Evolutionary conservation across 2,888 invertebrate species (phyloP), one percentile per base, ranked within the genome.

Genomic region (Ophion costatus): DNA sequence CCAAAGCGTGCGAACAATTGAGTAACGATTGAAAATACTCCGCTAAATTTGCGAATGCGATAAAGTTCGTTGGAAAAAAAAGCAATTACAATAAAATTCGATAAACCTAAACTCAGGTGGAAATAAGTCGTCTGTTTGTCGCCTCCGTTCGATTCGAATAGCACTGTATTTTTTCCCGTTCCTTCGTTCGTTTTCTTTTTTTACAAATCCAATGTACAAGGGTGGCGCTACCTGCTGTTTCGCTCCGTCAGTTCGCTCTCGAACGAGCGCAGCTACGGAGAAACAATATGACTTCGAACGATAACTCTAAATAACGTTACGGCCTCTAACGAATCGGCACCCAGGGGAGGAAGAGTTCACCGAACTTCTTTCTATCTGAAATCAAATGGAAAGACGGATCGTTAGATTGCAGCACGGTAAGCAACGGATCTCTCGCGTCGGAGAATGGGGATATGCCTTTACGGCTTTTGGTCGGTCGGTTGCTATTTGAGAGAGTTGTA

Each of bases 271-370:
- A 63, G 56, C 69, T 61, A 59, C 42, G 7, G 61, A 82, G 77
- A 83, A 80, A 74, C 59, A 51, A 17, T 33, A 11, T 64, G 24
- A 63, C 74, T 85, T 74, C 63, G 4, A 59, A 83, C 80, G 61
- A 74, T 67, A 57, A 69, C 75, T 88, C 85, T 79, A 64, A 78
- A 79, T 70, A 67, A 80, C 56, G 77, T 84, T 83, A 70, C 17
- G 85, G 51, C 78, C 69, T 70, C 87, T 90, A 93, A 87, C 93
- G 93, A 3, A 88, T 7, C 22, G 93, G 93, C 3, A 0, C 0
- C 93, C 93, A 93, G 0, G 22, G 42, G 2, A 64, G 4, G 1
- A 93, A 85, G 10, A 88, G 1, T 2, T 93, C 91, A 11, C 74
- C 87, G 29, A 66, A 90, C 69, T 87, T 92, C 82, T 84, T 87